phyloP scores from a whole-genome alignment of 2,797 vertebrate genomes.

The Alectoris magna region DNA sequence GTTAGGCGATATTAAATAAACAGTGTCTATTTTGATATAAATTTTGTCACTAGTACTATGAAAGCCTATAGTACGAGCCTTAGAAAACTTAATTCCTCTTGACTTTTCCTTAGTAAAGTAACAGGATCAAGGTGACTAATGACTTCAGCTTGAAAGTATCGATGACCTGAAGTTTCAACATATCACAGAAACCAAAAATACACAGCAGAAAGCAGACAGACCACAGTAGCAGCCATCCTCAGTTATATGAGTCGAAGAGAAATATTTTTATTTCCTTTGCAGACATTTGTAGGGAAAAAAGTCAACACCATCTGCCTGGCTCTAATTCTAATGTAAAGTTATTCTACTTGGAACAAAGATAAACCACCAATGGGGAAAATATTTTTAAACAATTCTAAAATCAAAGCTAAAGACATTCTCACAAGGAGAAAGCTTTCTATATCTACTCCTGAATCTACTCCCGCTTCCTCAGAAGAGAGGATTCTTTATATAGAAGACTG shows the following conservation, averaged over 20 bases:
- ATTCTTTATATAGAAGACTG: not conserved
- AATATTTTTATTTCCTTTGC: constrained; percentile 61
- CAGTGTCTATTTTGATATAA: not conserved
- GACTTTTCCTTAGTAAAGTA: not conserved
- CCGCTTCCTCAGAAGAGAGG: not conserved
- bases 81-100: not conserved
- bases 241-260: not conserved
- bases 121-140: not conserved
- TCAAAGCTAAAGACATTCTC: not conserved
- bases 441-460: not conserved
- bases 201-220: not conserved
- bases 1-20: not conserved
- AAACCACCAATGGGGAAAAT: not conserved
- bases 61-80: not conserved
- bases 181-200: constrained; percentile 1
- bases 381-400: constrained; percentile 15
- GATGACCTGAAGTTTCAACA: not conserved
- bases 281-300: constrained; percentile 41
- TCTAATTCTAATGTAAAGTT: constrained; percentile 54
- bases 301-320: constrained; percentile 47
- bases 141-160: not conserved
- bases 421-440: not conserved
- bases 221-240: not conserved
- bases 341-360: constrained; percentile 32
- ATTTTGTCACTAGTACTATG: not conserved